Base-by-base conservation (phyloP, 2,113 vertebrate genomes). In the Amphiprion ocellaris region DNA sequence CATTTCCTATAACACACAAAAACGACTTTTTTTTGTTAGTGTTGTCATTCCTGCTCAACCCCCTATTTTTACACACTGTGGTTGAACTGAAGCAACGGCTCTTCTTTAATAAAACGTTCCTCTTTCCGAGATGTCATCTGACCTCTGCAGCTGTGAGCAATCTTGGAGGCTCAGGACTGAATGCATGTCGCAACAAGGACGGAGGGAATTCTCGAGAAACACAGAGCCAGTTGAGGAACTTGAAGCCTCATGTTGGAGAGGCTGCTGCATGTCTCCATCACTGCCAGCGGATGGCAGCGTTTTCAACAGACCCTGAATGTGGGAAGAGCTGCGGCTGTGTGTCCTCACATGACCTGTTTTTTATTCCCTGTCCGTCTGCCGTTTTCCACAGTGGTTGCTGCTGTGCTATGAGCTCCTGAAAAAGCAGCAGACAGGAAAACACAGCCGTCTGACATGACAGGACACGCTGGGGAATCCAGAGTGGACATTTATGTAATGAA, bases 321-420 rank as follows among this genome's bases (percentile, higher is more conserved):
- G 21, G 15, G 8, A 0, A 5, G 0, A 15, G 46, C 52, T 28
- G 17, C 23, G 37, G 23, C 37, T 54, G 70, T 0, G 52, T 10
- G 81, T 91, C 84, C 84, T 81, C 11, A 81, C 1, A 68, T 44
- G 59, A 83, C 61, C 73, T 49, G 0, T 0, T 2, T 11, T 53
- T 72, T 68, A 14, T 19, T 55, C 4, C 26, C 50, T 8, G 5
- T 26, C 47, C 41, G 55, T 26, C 47, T 47, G 55, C 23, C 49
- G 14, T 41, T 54, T 63, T 52, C 64, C 12, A 65, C 0, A 17
- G 55, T 24, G 15, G 24, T 2, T 64, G 71, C 5, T 55, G 12
- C 19, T 52, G 41, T 52, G 11, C 4, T 14, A 53, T 41, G 54
- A 72, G 59, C 33, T 49, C 44, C 26, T 5, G 3, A 55, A 50